These are phyloP conservation scores for Oedothorax gibbosus DNA, from an alignment of 1,140 invertebrate species.

Conservation along the genomic window DNA sequence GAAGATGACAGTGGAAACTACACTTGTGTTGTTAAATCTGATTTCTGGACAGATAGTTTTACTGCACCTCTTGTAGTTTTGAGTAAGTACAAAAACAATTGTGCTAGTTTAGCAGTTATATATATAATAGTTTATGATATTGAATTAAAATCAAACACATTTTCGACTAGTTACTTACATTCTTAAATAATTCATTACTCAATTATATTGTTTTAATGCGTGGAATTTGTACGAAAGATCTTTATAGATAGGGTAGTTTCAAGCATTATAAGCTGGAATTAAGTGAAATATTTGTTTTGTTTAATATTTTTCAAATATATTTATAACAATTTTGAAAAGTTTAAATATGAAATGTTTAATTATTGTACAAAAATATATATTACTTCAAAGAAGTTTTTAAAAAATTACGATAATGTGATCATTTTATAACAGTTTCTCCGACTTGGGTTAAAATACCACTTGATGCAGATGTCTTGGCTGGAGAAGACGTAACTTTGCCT, in stretches of 20 bases:
- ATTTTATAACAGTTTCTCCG: constrained; percentile 83
- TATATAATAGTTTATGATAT: no score
- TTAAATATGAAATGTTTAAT: neutral
- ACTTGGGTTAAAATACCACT: constrained; percentile 96
- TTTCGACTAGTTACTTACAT: no score
- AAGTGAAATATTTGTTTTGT: no score
- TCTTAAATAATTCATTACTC: no score
- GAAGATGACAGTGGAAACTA: constrained; percentile 66
- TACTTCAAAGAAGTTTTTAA: no score
- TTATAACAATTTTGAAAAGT: neutral
- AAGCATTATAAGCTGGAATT: neutral
- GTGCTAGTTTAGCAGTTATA: no score
- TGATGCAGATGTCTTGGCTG: constrained; percentile 94
- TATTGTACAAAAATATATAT: no score
- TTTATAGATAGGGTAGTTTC: no score
- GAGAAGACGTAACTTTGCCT: constrained; percentile 89
- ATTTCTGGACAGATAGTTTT: constrained; percentile 62
- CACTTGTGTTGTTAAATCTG: constrained; percentile 68
- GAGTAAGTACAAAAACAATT: constrained; percentile 49
- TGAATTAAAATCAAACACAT: no score
- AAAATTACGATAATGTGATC: neutral
- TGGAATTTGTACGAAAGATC: no score
- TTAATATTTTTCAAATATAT: neutral
- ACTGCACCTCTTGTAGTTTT: constrained; percentile 49
- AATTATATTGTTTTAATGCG: no score